Evolutionary conservation across 2,888 invertebrate genomes (phyloP), one percentile per base, ranked within the genome.

Genomic region (Drosophila pseudotakahashii): DNA sequence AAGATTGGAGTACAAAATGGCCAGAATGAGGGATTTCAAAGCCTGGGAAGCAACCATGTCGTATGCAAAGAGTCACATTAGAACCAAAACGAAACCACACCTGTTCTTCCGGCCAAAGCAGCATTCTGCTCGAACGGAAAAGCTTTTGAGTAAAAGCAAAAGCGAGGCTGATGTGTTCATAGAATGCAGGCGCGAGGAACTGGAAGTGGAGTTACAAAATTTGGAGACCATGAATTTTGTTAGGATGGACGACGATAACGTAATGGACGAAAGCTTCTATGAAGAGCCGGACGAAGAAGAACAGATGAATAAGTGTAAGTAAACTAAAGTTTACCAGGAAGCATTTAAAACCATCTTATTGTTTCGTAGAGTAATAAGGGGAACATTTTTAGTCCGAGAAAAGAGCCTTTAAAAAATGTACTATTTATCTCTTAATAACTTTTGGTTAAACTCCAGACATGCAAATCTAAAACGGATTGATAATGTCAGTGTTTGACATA

Each of bases 1-100:
- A 87, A 95, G 96, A 58, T 93, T 99, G 41, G 98, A 99, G 91
- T 94, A 96, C 67, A 98, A 99, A 93, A 96, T 98, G 94, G 95
- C 94, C 41, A 94, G 98, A 7, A 96, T 98, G 75, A 95, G 96
- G 79, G 97, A 98, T 92, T 98, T 97, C 91, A 96, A 97, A 78
- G 94, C 94, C 54, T 98, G 98, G 97, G 98, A 98, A 89, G 93
- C 93, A 41, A 94, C 95, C 52, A 97, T 97, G 78, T 94, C 94
- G 80, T 94, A 95, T 55, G 93, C 98, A 54, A 94, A 94, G 23
- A 95, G 96, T 91, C 98, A 96, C 90, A 98, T 99, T 80, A 94
- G 96, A 87, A 98, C 98, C 0, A 96, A 96, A 91, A 93, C 96
- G 0, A 96, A 96, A 88, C 99, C 99, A 2, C 94, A 95, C 69